Evolutionary conservation across 53 echinoderm and acorn worm genomes (phyloP).

Genomic region (Patiria pectinifera): DNA sequence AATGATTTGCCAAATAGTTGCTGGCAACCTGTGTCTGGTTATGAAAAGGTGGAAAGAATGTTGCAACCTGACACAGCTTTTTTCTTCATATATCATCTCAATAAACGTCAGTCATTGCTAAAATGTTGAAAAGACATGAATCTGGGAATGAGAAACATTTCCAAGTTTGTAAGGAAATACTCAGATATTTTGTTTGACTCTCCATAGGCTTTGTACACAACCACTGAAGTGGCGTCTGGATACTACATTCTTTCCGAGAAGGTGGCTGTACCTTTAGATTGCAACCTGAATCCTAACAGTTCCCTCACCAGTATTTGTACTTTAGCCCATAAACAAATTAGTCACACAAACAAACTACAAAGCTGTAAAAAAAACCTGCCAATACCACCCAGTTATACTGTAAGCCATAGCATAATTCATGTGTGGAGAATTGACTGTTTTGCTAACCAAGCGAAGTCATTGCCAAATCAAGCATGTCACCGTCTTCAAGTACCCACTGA

Average conservation of each 20-base stretch:
- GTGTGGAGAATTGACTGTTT: constrained; percentile 16
- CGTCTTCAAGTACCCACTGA: constrained; percentile 8
- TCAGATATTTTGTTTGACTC: too few species aligned
- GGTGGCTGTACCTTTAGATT: background rate
- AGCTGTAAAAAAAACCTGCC: background rate
- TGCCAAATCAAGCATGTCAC: constrained; percentile 33
- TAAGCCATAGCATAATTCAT: constrained; percentile 18
- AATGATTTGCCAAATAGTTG: too few species aligned
- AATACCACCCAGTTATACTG: background rate
- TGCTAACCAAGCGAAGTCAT: constrained; percentile 47
- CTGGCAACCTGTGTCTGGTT: too few species aligned
- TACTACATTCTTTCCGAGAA: background rate
- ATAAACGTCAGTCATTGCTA: too few species aligned
- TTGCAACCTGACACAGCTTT: too few species aligned
- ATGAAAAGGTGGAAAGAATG: too few species aligned
- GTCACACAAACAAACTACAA: constrained; percentile 14
- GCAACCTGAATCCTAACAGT: background rate
- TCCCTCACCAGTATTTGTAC: background rate
- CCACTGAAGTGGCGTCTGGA: too few species aligned
- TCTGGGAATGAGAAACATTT: too few species aligned
- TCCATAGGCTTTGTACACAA: too few species aligned
- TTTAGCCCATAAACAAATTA: constrained; percentile 8
- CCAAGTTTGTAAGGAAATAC: too few species aligned
- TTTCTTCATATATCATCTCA: too few species aligned
- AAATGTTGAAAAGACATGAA: too few species aligned